These are phyloP conservation scores for Pogonognathellus flavescens DNA, from an alignment of 1,140 invertebrate genomes.

Conservation along the genomic window DNA sequence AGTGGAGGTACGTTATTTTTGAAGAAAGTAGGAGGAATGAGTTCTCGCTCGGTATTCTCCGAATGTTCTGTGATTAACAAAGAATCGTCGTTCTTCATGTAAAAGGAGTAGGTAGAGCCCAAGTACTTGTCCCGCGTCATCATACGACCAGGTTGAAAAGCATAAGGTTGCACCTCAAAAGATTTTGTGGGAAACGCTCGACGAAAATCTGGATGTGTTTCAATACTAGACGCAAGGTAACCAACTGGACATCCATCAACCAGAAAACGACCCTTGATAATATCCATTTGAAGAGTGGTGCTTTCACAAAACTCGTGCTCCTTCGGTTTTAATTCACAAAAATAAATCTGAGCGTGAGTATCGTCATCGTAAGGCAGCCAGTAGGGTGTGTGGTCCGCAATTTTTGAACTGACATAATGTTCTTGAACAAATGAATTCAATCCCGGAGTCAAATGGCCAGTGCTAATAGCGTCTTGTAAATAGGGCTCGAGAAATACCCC, in stretches of 20 bases:
- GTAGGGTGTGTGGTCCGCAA: neutral
- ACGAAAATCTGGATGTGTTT: slow-evolving; percentile 40
- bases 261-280: slow-evolving; percentile 52
- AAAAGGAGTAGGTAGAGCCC: slow-evolving; percentile 51
- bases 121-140: slow-evolving; percentile 18
- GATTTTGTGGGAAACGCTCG: slow-evolving; percentile 33
- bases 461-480: neutral
- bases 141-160: slow-evolving; percentile 51
- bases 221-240: slow-evolving; percentile 14
- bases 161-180: slow-evolving; percentile 52
- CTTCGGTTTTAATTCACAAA: slow-evolving; percentile 2
- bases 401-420: neutral
- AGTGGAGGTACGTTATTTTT: slow-evolving; percentile 25
- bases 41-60: neutral
- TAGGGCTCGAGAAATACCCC: neutral
- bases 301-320: neutral
- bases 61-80: slow-evolving; percentile 39
- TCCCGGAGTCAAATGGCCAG: neutral
- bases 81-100: neutral
- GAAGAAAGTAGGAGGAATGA: neutral
- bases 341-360: neutral
- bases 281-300: slow-evolving; percentile 50
- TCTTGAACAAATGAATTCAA: slow-evolving; percentile 27
- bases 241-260: slow-evolving; percentile 56
- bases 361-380: neutral